A percentile compares a stretch with the other conserved stretches of the same genome.
Evolutionary conservation across 2,113 vertebrate species (phyloP).

Genomic region (Ellobius talpinus): DNA sequence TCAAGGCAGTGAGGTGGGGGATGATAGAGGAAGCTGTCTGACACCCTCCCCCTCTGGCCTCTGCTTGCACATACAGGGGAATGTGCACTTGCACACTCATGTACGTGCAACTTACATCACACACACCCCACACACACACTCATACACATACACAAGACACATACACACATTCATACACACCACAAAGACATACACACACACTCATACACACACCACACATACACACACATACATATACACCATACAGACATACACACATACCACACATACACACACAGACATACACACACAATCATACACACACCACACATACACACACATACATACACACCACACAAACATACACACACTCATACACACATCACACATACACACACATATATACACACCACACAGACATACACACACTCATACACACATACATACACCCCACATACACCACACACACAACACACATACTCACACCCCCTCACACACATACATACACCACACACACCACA

Average conservation of each 20-base stretch:
- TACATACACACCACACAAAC: too few relatives aligned
- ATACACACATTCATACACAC: too few relatives aligned
- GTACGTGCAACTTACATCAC: not conserved
- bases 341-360: not conserved
- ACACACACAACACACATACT: not conserved
- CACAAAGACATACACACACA: too few relatives aligned
- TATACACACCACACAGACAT: too few relatives aligned
- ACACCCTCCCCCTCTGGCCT: not conserved
- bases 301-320: not conserved
- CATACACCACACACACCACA: not conserved
- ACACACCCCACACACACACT: not conserved
- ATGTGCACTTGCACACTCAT: not conserved
- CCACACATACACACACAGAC: too few relatives aligned
- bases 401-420: not conserved
- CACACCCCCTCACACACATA: too few relatives aligned
- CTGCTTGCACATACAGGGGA: not conserved
- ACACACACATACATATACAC: not conserved
- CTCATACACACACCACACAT: too few relatives aligned
- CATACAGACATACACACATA: not conserved
- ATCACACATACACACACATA: too few relatives aligned
- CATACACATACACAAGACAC: not conserved
- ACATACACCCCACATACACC: not conserved
- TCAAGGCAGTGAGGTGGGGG: not conserved
- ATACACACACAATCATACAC: not conserved
- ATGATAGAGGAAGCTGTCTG: not conserved